Evolutionary conservation across 1,140 invertebrate genomes (phyloP).

Genomic region (Varroa destructor): DNA sequence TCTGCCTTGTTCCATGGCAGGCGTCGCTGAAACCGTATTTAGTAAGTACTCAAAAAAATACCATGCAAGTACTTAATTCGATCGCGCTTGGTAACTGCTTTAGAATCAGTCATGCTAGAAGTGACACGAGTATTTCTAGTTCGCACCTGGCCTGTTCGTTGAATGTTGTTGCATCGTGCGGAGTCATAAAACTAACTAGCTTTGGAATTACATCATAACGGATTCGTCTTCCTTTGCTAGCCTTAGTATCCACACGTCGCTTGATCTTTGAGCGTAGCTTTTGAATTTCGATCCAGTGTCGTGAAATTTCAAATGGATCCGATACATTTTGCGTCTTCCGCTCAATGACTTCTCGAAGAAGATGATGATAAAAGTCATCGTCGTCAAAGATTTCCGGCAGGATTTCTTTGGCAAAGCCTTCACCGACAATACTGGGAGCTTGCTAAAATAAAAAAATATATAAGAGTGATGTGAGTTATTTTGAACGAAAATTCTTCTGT

Average conservation of each 20-base stretch:
- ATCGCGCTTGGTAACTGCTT: too few relatives aligned
- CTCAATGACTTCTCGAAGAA: constrained; percentile 80
- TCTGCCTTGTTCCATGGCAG: too few relatives aligned
- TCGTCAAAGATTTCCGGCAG: constrained; percentile 86
- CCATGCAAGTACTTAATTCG: too few relatives aligned
- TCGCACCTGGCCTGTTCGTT: constrained; percentile 53
- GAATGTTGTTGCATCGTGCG: constrained; percentile 54
- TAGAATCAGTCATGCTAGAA: too few relatives aligned
- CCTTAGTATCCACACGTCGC: constrained; percentile 72
- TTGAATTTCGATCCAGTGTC: constrained; percentile 76
- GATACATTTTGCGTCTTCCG: constrained; percentile 61
- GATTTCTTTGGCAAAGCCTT: constrained; percentile 47
- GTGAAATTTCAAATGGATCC: constrained; percentile 50
- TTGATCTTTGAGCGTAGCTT: constrained; percentile 78
- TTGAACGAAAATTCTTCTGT: constrained; percentile 34
- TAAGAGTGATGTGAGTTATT: not conserved
- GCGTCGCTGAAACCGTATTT: too few relatives aligned
- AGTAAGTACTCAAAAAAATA: too few relatives aligned
- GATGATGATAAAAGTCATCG: constrained; percentile 87
- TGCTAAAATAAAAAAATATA: constrained; percentile 34
- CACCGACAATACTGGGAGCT: constrained; percentile 35
- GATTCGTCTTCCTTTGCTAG: constrained; percentile 78
- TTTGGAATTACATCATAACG: constrained; percentile 77
- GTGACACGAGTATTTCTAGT: too few relatives aligned
- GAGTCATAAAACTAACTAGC: constrained; percentile 85